Base-by-base conservation (phyloP, 2,797 vertebrate species). In the Dryobates pubescens region DNA sequence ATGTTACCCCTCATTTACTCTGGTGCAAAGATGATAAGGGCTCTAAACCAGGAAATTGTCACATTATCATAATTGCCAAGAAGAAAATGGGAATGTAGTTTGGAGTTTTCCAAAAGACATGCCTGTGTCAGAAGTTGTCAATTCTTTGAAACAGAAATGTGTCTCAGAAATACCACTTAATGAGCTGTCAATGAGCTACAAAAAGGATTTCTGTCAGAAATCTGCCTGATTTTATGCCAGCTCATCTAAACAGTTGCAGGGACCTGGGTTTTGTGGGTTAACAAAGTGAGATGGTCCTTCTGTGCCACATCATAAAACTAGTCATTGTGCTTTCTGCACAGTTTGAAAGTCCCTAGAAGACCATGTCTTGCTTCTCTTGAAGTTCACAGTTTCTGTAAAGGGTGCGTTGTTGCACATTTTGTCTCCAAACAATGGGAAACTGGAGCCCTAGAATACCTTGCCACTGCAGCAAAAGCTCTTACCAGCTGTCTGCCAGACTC, bases 81-180 rank as follows among this genome's bases (percentile, higher is more conserved):
- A 79, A 88, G 64, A 54, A 92, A 88, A 54, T 67, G 20, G 59
- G 24, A 86, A 87, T 87, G 36, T 11, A 56, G 45, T 62, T 85
- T 79, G 51, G 72, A 89, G 83, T 88, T 89, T 93, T 92, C 56
- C 70, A 83, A 4, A 13, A 8, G 68, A 82, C 17, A 22, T 36
- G 59, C n/a, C 71, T 80, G 54, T 13, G 6, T 75, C 47, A 85
- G 72, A 94, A 89, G n/a, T 24, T 83, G 75, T 82, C 32, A 80
- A 4, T 78, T 80, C 51, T 93, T 71, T 74, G 56, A 85, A 93
- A 93, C 16, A 85, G 73, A 93, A 92, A 72, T 85, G 43, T 58
- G 54, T 74, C 54, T 53, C 29, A 87, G 84, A 94, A 93, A 90
- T 81, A 56, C 38, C 38, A 69, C 53, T 68, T 68, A 89, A 85